Conservation (phyloP, 2,888 invertebrate species). For the Sinhomidia bicolor region DNA sequence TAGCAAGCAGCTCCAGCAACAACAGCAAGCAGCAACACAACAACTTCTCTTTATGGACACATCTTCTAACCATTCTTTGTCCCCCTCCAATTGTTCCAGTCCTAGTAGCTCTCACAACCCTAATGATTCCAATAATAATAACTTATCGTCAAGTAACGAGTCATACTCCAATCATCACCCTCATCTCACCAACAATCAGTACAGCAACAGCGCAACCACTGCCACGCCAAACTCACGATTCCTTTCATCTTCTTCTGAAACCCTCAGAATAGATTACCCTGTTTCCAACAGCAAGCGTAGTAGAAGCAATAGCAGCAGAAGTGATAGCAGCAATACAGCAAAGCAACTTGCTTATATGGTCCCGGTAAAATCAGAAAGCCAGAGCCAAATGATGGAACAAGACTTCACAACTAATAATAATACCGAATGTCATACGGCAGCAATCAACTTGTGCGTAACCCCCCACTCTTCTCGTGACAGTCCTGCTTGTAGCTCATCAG, state of each 20-base stretch:
- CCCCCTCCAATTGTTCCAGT: slow-evolving; percentile 70
- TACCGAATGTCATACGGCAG: slow-evolving; percentile 59
- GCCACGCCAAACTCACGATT: slow-evolving; percentile 48
- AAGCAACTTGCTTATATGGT: slow-evolving; percentile 35
- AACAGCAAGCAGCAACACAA: slow-evolving; percentile 40
- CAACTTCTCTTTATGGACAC: slow-evolving; percentile 67
- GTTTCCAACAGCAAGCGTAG: slow-evolving; percentile 48
- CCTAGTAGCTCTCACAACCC: slow-evolving; percentile 71
- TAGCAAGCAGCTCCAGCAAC: slow-evolving; percentile 51
- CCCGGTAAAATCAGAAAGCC: slow-evolving; percentile 54
- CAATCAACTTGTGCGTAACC: slow-evolving; percentile 70
- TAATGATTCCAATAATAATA: slow-evolving; percentile 74
- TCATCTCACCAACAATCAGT: slow-evolving; percentile 42
- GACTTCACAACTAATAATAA: slow-evolving; percentile 58
- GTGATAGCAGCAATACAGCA: slow-evolving; percentile 60
- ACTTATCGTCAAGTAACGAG: slow-evolving; percentile 62
- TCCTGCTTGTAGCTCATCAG: slow-evolving; percentile 71
- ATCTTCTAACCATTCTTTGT: slow-evolving; percentile 67
- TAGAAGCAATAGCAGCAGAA: slow-evolving; percentile 70
- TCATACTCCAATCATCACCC: slow-evolving; percentile 47
- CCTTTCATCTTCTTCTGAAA: slow-evolving; percentile 58
- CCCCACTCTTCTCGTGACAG: slow-evolving; percentile 70
- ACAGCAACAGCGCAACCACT: slow-evolving; percentile 6
- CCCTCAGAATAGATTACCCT: slow-evolving; percentile 68
- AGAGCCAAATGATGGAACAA: slow-evolving; percentile 67